A percentile compares a stretch with the other conserved stretches of the same genome.
phyloP scores from a whole-genome alignment of 2,797 vertebrate species.

The Bufotes viridis region DNA sequence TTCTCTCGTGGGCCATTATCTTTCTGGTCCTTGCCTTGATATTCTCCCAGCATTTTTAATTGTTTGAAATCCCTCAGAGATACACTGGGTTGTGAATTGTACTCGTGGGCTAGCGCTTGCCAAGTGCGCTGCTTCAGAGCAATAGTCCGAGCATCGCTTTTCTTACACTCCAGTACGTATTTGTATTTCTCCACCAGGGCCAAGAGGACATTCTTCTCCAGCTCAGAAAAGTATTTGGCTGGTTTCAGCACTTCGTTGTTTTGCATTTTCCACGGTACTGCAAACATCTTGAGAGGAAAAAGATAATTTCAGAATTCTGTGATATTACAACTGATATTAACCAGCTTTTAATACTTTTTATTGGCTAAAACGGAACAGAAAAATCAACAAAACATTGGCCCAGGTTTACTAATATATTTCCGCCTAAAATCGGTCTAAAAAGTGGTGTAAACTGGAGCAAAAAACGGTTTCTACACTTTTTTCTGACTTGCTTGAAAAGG shows the following conservation, averaged over 20 bases:
- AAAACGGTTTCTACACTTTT: too few relatives aligned
- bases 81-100: slow-evolving; percentile 80
- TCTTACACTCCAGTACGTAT: slow-evolving; percentile 81
- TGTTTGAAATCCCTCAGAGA: slow-evolving; percentile 81
- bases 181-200: slow-evolving; percentile 80
- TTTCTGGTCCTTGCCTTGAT: slow-evolving; percentile 85
- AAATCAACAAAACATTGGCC: too few relatives aligned
- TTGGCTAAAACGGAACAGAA: too few relatives aligned
- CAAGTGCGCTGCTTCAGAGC: slow-evolving; percentile 81
- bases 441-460: too few relatives aligned
- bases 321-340: background rate
- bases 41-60: slow-evolving; percentile 83
- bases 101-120: slow-evolving; percentile 80
- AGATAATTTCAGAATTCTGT: background rate
- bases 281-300: slow-evolving; percentile 23
- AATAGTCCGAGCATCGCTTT: slow-evolving; percentile 80
- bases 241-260: slow-evolving; percentile 83
- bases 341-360: background rate
- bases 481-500: too few relatives aligned
- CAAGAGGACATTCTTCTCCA: slow-evolving; percentile 82
- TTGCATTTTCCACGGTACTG: slow-evolving; percentile 79
- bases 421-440: too few relatives aligned
- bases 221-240: slow-evolving; percentile 83
- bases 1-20: slow-evolving; percentile 81
- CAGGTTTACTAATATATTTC: too few relatives aligned